Evolutionary conservation across 1,140 invertebrate genomes (phyloP).

Genomic region (Drosophila persimilis): DNA sequence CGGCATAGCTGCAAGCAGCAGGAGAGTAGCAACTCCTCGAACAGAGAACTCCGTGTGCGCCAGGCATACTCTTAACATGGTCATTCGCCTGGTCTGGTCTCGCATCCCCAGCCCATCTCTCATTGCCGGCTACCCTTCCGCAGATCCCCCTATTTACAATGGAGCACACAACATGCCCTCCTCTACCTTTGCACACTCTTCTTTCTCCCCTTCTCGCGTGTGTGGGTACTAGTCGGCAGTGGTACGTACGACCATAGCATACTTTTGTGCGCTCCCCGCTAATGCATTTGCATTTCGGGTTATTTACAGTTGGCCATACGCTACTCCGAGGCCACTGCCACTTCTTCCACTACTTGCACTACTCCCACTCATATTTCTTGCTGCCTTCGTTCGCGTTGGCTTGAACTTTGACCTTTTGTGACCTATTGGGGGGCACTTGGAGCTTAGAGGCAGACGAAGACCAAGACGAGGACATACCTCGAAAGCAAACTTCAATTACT

Average conservation of each 20-base stretch:
- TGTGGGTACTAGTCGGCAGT: neutral
- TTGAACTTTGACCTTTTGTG: slow-evolving; percentile 57
- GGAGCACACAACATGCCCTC: slow-evolving; percentile 28
- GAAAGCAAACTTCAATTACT: slow-evolving; percentile 29
- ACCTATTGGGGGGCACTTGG: neutral
- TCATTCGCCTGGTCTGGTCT: slow-evolving; percentile 52
- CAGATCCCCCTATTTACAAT: slow-evolving; percentile 2
- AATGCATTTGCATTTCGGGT: slow-evolving; percentile 71
- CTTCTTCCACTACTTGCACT: too few relatives aligned
- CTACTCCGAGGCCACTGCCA: neutral
- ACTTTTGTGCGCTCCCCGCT: slow-evolving; percentile 56
- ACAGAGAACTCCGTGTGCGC: neutral
- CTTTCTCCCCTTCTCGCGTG: neutral
- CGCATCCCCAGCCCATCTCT: slow-evolving; percentile 26
- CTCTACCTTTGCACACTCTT: neutral
- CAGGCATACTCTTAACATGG: slow-evolving; percentile 63
- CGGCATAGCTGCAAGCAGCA: slow-evolving; percentile 11
- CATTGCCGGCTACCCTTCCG: neutral
- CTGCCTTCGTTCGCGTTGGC: slow-evolving; percentile 7
- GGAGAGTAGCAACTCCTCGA: slow-evolving; percentile 5
- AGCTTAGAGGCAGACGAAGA: slow-evolving; percentile 8
- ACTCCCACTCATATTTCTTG: neutral
- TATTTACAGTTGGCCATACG: slow-evolving; percentile 54
- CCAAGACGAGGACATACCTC: slow-evolving; percentile 14
- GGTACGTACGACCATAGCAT: slow-evolving; percentile 36